Evolutionary conservation across 1,140 invertebrate genomes (phyloP).

Genomic region (Ooceraea biroi): DNA sequence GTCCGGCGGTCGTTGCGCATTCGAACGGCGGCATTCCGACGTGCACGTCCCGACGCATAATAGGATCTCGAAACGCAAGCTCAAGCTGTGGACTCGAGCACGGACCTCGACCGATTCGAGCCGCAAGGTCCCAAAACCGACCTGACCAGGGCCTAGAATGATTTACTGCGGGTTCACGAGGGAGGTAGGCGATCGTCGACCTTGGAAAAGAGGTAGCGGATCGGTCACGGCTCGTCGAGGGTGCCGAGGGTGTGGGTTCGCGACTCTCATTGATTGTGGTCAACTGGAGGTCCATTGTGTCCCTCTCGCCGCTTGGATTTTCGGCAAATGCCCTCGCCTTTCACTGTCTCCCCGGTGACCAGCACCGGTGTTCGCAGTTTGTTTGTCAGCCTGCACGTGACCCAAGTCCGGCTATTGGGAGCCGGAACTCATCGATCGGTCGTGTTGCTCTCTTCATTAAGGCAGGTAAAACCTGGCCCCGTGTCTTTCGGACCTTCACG

Average conservation of each 20-base stretch:
- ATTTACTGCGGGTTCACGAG: not conserved
- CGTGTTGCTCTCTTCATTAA: slow-evolving; percentile 72
- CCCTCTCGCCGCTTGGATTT: slow-evolving; percentile 68
- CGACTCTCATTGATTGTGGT: slow-evolving; percentile 80
- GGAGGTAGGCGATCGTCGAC: slow-evolving; percentile 52
- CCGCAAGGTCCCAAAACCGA: not conserved
- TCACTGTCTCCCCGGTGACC: slow-evolving; percentile 46
- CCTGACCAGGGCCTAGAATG: not conserved
- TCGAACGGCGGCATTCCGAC: not conserved
- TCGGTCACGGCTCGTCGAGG: slow-evolving; percentile 22
- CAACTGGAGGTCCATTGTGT: slow-evolving; percentile 79
- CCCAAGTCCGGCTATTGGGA: slow-evolving; percentile 77
- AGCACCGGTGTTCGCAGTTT: slow-evolving; percentile 68
- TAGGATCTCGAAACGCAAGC: slow-evolving; percentile 12
- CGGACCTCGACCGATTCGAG: slow-evolving; percentile 9
- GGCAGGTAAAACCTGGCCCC: slow-evolving; percentile 25
- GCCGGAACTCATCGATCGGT: slow-evolving; percentile 73
- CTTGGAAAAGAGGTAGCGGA: slow-evolving; percentile 25
- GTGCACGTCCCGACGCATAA: slow-evolving; percentile 33
- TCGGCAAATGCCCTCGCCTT: slow-evolving; percentile 53
- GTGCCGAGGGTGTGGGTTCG: slow-evolving; percentile 47
- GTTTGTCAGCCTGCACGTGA: slow-evolving; percentile 81
- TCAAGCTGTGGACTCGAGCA: not conserved
- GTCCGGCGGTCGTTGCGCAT: slow-evolving; percentile 25
- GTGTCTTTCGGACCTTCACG: not conserved